phyloP scores from a whole-genome alignment of 2,888 invertebrate genomes.

The Mythimna ferrago region DNA sequence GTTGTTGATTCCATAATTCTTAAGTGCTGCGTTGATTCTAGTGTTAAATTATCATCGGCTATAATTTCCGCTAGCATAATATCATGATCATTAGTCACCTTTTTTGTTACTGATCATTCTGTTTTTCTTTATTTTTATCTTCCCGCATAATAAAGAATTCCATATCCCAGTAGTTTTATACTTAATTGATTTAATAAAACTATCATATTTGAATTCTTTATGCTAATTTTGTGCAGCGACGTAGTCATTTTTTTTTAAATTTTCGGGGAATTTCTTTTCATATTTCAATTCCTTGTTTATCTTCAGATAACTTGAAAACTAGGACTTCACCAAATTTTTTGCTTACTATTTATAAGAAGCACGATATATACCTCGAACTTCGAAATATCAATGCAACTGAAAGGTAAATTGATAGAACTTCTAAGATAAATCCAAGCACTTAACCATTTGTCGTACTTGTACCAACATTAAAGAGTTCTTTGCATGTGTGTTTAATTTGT shows the following conservation, averaged over 20 bases:
- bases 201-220: neutral
- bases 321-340: neutral
- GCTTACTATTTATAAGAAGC: neutral
- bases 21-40: constrained; percentile 16
- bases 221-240: neutral
- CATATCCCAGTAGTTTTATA: too few species aligned
- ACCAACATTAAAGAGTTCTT: constrained; percentile 8
- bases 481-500: constrained; percentile 6
- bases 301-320: neutral
- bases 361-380: constrained; percentile 10
- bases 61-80: constrained; percentile 36
- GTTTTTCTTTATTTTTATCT: neutral
- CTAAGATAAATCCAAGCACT: constrained; percentile 2
- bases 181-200: too few species aligned
- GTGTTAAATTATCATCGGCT: constrained; percentile 17
- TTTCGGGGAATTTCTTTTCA: neutral
- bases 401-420: constrained; percentile 32
- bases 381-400: constrained; percentile 22
- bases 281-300: neutral
- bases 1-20: constrained; percentile 24
- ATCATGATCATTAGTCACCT: constrained; percentile 9
- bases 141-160: too few species aligned
- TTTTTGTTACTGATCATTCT: constrained; percentile 30
- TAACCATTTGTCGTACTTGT: constrained; percentile 1
- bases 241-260: neutral